These are phyloP conservation scores for Amphiprion percula DNA, from an alignment of 2,113 vertebrate species.

Conservation along the genomic window DNA sequence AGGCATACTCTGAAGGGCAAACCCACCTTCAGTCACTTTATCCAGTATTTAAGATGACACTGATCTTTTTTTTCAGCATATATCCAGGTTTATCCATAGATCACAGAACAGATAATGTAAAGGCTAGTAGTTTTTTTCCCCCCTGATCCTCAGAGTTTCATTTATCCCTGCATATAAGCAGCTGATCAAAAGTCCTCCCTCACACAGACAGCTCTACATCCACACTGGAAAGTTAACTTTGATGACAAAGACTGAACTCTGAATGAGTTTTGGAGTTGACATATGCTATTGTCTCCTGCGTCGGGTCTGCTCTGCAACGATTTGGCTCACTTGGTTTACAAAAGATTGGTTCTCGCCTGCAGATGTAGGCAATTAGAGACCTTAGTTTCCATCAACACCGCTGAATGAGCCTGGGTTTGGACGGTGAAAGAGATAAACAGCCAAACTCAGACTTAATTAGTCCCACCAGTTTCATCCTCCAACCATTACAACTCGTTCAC, in stretches of 20 bases:
- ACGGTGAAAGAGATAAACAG: not conserved
- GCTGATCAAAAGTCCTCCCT: not conserved
- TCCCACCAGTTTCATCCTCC: not conserved
- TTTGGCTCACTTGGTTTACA: constrained; percentile 23
- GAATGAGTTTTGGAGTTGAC: not conserved
- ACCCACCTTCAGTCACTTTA: constrained; percentile 31
- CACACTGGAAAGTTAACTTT: not conserved
- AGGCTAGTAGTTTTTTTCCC: not conserved
- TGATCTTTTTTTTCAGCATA: not conserved
- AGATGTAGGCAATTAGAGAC: constrained; percentile 73
- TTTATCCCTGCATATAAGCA: not conserved
- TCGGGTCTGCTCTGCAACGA: constrained; percentile 10
- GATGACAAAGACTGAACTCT: not conserved
- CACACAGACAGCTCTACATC: not conserved
- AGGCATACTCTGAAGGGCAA: not conserved
- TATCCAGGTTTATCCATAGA: constrained; percentile 4
- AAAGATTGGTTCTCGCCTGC: constrained; percentile 29
- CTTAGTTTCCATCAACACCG: not conserved
- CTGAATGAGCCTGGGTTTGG: not conserved
- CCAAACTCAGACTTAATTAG: not conserved
- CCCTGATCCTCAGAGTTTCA: not conserved
- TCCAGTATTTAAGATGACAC: constrained; percentile 25
- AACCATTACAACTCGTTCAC: not conserved
- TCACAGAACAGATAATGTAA: not conserved
- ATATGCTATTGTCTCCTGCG: constrained; percentile 16